These are phyloP conservation scores for Cosmopolites sordidus DNA, from an alignment of 2,888 invertebrate species.

Conservation along the genomic window DNA sequence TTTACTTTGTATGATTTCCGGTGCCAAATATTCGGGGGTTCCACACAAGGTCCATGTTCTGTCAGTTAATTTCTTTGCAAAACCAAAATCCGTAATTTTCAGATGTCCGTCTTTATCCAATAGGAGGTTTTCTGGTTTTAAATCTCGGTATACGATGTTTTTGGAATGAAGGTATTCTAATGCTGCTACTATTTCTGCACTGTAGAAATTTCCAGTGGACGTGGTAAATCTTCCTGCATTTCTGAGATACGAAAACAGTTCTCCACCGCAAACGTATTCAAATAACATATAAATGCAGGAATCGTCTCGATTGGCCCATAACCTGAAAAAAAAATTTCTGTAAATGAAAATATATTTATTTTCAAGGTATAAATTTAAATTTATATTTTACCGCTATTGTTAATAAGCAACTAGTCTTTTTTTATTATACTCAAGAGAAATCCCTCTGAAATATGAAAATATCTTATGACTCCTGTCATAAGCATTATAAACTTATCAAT, in stretches of 20 bases:
- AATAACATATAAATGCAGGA: constrained; percentile 94
- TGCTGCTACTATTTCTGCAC: constrained; percentile 89
- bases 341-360: too few relatives aligned
- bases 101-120: constrained; percentile 90
- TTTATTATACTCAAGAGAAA: too few relatives aligned
- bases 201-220: constrained; percentile 85
- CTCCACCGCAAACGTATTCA: constrained; percentile 95
- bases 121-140: constrained; percentile 92
- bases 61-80: constrained; percentile 91
- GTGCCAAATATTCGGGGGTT: constrained; percentile 95
- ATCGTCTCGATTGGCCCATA: constrained; percentile 88
- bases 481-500: too few relatives aligned
- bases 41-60: constrained; percentile 96
- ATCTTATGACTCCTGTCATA: too few relatives aligned
- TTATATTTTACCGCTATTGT: too few relatives aligned
- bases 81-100: constrained; percentile 97
- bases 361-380: too few relatives aligned
- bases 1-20: constrained; percentile 95
- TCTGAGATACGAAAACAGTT: constrained; percentile 91
- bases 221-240: constrained; percentile 87
- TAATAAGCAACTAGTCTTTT: too few relatives aligned
- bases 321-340: too few relatives aligned
- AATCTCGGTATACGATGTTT: constrained; percentile 81
- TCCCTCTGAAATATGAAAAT: too few relatives aligned
- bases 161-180: constrained; percentile 89